Evolutionary conservation across 2,888 invertebrate species (phyloP).

Genomic region (Leptinotarsa juncta): DNA sequence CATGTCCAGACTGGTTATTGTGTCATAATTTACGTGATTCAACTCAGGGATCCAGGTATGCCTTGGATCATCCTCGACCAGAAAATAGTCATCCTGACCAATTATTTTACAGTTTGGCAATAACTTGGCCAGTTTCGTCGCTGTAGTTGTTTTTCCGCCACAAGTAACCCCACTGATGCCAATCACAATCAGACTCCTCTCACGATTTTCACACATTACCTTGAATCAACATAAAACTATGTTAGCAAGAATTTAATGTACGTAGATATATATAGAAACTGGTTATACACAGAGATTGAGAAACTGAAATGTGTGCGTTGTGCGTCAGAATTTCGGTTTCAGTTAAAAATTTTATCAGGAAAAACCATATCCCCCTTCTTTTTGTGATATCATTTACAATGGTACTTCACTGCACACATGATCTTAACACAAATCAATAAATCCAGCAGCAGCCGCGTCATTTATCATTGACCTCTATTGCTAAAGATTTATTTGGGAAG

Average conservation of each 20-base stretch:
- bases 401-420: too few species aligned
- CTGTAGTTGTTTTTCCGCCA: conserved; percentile 84
- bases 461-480: too few species aligned
- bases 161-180: conserved; percentile 86
- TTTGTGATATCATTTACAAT: too few species aligned
- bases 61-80: conserved; percentile 73
- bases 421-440: too few species aligned
- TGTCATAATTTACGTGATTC: conserved; percentile 83
- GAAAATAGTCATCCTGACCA: conserved; percentile 83
- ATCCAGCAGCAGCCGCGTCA: too few species aligned
- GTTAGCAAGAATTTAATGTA: neutral
- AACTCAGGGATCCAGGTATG: conserved; percentile 74
- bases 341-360: too few species aligned
- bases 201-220: conserved; percentile 27
- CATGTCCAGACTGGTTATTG: conserved; percentile 80
- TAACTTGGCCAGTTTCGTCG: conserved; percentile 68
- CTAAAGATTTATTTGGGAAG: too few species aligned
- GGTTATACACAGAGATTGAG: too few species aligned
- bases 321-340: too few species aligned
- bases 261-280: too few species aligned
- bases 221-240: neutral
- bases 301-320: too few species aligned
- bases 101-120: conserved; percentile 68
- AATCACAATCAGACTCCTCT: conserved; percentile 63
- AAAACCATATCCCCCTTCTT: too few species aligned